Evolutionary conservation across 2,888 invertebrate species (phyloP), one percentile per base, ranked within the genome.

Genomic region (Bombyx huttoni): DNA sequence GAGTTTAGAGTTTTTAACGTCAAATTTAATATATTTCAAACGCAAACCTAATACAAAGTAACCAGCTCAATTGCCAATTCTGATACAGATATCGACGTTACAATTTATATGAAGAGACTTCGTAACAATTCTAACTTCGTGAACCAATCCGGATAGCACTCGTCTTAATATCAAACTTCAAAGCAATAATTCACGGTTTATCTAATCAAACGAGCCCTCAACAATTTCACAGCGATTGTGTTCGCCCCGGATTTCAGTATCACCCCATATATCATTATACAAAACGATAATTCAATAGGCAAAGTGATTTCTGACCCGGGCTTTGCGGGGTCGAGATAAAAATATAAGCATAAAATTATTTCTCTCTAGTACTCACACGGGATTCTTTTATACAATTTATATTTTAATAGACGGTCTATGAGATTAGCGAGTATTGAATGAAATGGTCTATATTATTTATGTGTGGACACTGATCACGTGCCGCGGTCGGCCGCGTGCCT

Each of bases 211-310:
- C 64, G 65, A 62, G 65, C 78, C 81, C 81, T 70, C 73, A 75
- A 73, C 74, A 73, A 80, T 81, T 81, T 78, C 74, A 81, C 70
- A 72, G 74, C 66, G 65, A 75, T 82, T 75, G 73, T 79, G 67
- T 66, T 67, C 76, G 72, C 81, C 80, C 80, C 73, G 70, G 68
- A 69, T 74, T 74, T 68, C 62, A 68, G 69, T 68, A 75, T 70
- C 72, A 68, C 75, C 68, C 71, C 70, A 77, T 82, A 81, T 77
- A 86, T 87, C 81, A 83, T 66, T 75, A 85, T 84, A 83, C 78
- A 50, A 80, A 81, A 85, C 83, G 82, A 84, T 86, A 86, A 86
- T 88, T 86, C 85, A 83, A 87, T 86, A 83, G 78, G 40, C 70
- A 64, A 67, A 67, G 72, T 79, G 80, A 84, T 82, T 82, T 73